phyloP scores from a whole-genome alignment of 2,888 invertebrate species.

The Lepas anatifera region DNA sequence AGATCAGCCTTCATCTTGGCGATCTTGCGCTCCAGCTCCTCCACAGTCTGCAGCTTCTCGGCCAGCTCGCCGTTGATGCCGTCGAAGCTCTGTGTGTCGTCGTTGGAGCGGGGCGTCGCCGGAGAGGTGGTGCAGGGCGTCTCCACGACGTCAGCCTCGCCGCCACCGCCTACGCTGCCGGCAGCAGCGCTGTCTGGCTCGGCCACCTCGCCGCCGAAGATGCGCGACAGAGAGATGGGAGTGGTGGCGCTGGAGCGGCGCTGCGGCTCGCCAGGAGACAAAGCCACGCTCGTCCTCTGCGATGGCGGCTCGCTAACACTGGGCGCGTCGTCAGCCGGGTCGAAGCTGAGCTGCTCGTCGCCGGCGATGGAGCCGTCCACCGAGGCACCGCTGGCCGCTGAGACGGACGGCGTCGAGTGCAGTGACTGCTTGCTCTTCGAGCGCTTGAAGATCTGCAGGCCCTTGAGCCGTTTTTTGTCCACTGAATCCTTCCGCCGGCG shows the following conservation, averaged over 20 bases:
- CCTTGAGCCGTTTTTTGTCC: background rate
- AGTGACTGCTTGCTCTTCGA: conserved; percentile 9
- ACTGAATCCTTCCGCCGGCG: background rate
- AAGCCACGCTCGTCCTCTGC: background rate
- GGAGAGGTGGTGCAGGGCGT: background rate
- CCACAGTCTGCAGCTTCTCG: background rate
- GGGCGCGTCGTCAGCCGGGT: background rate
- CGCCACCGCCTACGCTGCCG: background rate
- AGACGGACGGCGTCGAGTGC: background rate
- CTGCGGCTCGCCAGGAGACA: background rate
- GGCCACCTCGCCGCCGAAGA: background rate
- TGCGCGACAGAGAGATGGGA: background rate
- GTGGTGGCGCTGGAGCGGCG: background rate
- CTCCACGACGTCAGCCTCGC: background rate
- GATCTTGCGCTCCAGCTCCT: conserved; percentile 6
- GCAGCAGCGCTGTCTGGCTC: background rate
- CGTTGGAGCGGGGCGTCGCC: too few relatives aligned
- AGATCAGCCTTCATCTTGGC: background rate
- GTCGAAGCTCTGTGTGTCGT: background rate
- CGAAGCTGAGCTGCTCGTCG: background rate
- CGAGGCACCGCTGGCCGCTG: background rate
- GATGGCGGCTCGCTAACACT: background rate
- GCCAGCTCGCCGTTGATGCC: conserved; percentile 5
- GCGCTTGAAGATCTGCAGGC: conserved; percentile 8
- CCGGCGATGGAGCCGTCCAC: background rate